phyloP scores from a whole-genome alignment of 2,113 vertebrate genomes.

The Ornithorhynchus anatinus region DNA sequence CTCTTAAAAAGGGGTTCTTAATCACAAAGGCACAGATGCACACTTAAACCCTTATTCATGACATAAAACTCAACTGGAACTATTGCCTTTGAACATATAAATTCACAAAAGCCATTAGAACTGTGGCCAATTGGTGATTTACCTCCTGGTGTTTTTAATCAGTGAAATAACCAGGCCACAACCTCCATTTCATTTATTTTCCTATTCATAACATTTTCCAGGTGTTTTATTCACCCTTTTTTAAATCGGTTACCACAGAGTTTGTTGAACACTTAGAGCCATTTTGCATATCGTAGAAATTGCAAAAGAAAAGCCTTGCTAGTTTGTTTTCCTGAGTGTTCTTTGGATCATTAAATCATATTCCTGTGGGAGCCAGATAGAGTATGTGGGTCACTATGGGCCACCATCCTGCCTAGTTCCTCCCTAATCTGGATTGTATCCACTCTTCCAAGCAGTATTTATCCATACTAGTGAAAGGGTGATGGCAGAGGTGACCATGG shows the following conservation, averaged over 20 bases:
- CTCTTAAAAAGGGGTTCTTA: neutral
- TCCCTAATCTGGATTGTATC: no score
- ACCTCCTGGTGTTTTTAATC: conserved; percentile 27
- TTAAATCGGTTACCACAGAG: conserved; percentile 7
- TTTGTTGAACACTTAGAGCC: neutral
- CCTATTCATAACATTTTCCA: neutral
- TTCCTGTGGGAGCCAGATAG: no score
- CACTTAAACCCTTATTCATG: accelerated
- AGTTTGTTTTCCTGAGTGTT: neutral
- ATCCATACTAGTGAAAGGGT: no score
- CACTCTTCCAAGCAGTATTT: no score
- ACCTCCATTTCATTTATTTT: conserved; percentile 23
- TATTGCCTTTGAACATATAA: neutral
- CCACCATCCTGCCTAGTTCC: no score
- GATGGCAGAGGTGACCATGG: no score
- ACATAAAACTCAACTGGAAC: neutral
- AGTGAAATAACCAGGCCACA: neutral
- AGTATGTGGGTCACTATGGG: no score
- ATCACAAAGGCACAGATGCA: accelerated
- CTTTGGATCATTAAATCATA: conserved; percentile 3
- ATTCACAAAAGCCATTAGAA: neutral
- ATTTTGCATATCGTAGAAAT: neutral
- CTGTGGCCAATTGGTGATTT: conserved; percentile 7
- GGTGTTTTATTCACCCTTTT: conserved; percentile 9
- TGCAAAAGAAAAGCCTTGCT: conserved; percentile 10